Percentiles rank a stretch among this genome's conserved stretches.
Evolutionary conservation across 2,113 vertebrate genomes (phyloP).

Genomic region (Grallaria varia): DNA sequence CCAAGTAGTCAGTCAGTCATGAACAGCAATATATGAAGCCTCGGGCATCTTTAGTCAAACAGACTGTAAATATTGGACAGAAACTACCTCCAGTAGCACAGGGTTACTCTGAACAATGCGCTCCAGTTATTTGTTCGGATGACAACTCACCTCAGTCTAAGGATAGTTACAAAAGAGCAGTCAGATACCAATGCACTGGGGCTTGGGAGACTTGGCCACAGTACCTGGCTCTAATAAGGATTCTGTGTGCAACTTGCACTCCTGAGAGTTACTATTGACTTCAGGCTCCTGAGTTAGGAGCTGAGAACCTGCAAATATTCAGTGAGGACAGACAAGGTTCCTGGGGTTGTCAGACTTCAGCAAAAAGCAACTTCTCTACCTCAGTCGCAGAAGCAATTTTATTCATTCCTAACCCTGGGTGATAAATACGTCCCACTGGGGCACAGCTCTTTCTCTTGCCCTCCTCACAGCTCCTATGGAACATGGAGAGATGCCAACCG

Average conservation of each 20-base stretch:
- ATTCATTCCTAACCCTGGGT: not conserved
- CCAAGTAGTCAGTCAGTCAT: not conserved
- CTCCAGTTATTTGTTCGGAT: not conserved
- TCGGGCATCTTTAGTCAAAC: not conserved
- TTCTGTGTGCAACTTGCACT: not conserved
- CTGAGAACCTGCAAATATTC: not conserved
- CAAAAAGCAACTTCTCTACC: not conserved
- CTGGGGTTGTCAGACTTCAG: not conserved
- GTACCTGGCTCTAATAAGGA: not conserved
- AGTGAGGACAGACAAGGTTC: not conserved
- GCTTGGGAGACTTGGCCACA: not conserved
- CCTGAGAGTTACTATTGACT: not conserved
- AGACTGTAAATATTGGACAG: not conserved
- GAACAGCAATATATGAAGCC: not conserved
- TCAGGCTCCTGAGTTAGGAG: not conserved
- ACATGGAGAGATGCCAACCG: not conserved
- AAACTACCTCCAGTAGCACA: not conserved
- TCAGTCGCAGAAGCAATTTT: not conserved
- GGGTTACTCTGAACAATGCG: not conserved
- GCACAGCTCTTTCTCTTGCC: not conserved
- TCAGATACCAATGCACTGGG: not conserved
- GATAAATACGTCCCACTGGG: accelerated
- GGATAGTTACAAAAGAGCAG: not conserved
- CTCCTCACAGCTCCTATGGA: not conserved
- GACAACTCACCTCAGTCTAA: not conserved